phyloP scores from a whole-genome alignment of 2,888 invertebrate genomes.

The Oegoconia quadripuncta region DNA sequence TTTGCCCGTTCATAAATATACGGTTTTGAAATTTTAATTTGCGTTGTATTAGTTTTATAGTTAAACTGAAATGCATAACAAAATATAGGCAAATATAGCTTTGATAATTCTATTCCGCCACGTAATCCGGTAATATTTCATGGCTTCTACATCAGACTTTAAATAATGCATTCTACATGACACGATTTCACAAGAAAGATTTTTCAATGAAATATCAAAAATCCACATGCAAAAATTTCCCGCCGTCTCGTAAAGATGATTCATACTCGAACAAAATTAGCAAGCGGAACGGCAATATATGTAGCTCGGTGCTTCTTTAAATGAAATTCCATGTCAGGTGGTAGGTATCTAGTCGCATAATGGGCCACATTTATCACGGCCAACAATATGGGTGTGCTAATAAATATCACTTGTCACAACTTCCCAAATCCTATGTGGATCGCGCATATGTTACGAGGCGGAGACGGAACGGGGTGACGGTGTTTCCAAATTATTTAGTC shows the following conservation, averaged over 20 bases:
- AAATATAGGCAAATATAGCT: too few relatives aligned
- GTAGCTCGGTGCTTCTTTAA: constrained; percentile 58
- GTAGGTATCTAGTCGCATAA: constrained; percentile 41
- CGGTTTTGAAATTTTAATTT: too few relatives aligned
- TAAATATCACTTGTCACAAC: constrained; percentile 62
- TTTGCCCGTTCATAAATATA: too few relatives aligned
- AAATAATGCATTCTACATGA: neutral
- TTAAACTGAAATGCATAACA: too few relatives aligned
- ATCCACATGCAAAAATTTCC: constrained; percentile 55
- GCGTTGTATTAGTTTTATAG: too few relatives aligned
- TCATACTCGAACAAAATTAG: constrained; percentile 61
- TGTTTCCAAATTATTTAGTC: too few relatives aligned
- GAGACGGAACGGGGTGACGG: neutral
- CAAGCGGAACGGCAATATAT: constrained; percentile 47
- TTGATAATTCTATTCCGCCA: too few relatives aligned
- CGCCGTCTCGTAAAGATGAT: constrained; percentile 65
- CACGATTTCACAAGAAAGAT: neutral
- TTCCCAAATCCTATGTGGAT: constrained; percentile 33
- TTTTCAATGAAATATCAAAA: constrained; percentile 1
- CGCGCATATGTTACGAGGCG: neutral
- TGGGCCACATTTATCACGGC: constrained; percentile 57
- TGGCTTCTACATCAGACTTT: too few relatives aligned
- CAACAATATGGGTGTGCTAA: constrained; percentile 58
- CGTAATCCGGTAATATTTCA: too few relatives aligned
- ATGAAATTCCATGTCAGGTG: constrained; percentile 73